Base-by-base conservation (phyloP, 2,797 vertebrate genomes). In the Liasis olivaceus region DNA sequence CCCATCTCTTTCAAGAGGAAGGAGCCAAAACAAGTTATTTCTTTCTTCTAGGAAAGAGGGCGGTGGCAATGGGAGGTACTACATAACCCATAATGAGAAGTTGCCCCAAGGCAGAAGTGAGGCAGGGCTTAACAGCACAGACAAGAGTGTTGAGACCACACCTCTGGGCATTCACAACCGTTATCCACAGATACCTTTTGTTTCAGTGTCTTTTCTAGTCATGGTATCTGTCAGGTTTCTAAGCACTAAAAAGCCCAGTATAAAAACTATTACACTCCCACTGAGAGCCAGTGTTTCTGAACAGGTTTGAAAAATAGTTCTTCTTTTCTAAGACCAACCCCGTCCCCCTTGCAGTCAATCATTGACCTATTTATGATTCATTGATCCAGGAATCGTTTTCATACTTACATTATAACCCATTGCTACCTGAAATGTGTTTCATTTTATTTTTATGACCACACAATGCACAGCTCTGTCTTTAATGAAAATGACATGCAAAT, bases 261-360 rank as follows among this genome's bases (percentile, higher is more conserved):
- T 51, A 6, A 28, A 24, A 69, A 88, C 51, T n/a, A 24, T 22
- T 60, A 13, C n/a, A 88, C 28, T 89, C 2, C 6, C n/a, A 11
- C 28, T 28, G n/a, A 84, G 9, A 2, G 12, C 5, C 60, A 36
- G 12, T 87, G 9, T 22, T 14, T 51, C 86, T 62, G 14, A 36
- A 20, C 36, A 26, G 4, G 13, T 91, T 59, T 87, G 62, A 86
- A 91, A 66, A 69, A 54, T n/a, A 9, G 85, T 89, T 24, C 28
- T 77, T 36, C 4, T 62, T 72, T 2, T 31, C 36, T 8, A 42
- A 22, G 7, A 0, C 0, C 91, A 92, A 22, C 62, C 93, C 86
- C 11, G 51, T 62, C 93, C 86, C 8, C 59, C 60, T 15, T 89
- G 58, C 22, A 60, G 22, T 42, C 56, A 81, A 47, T 81, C 72